Conservation (phyloP, 1,140 invertebrate species). For the Wiebesia pumilae region DNA sequence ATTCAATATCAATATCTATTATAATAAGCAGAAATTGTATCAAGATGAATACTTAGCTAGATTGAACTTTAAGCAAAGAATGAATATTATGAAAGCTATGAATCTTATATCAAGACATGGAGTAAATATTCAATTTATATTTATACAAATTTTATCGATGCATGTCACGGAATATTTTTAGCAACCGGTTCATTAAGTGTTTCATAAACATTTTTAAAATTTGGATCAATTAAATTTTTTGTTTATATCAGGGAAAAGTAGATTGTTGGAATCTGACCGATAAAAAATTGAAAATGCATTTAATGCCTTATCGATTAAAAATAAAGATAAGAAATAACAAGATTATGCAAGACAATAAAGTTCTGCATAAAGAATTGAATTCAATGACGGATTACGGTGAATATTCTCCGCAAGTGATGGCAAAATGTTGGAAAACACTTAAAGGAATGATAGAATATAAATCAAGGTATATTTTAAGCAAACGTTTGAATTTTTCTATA, state of each 20-base stretch:
- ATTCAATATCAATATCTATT: constrained; percentile 63
- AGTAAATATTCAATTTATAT: constrained; percentile 60
- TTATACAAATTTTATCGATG: not conserved
- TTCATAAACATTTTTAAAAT: not conserved
- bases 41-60: constrained; percentile 60
- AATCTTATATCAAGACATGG: constrained; percentile 67
- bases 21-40: constrained; percentile 62
- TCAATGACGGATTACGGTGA: constrained; percentile 33
- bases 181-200: not conserved
- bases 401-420: constrained; percentile 55
- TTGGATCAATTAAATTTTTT: not conserved
- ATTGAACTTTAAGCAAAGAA: constrained; percentile 71
- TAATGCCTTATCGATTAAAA: constrained; percentile 25
- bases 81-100: constrained; percentile 69
- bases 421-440: constrained; percentile 59
- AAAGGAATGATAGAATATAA: constrained; percentile 47
- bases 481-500: not conserved
- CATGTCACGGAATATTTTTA: not conserved
- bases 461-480: constrained; percentile 49
- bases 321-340: not conserved
- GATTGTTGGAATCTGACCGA: constrained; percentile 63
- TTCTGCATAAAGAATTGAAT: constrained; percentile 56
- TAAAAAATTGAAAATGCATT: constrained; percentile 4
- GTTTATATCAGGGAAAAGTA: constrained; percentile 57
- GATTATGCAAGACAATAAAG: constrained; percentile 57